A percentile compares a stretch with the other conserved stretches of the same genome.
Conservation (phyloP, 2,113 vertebrate species). For the Climacteris rufus region DNA sequence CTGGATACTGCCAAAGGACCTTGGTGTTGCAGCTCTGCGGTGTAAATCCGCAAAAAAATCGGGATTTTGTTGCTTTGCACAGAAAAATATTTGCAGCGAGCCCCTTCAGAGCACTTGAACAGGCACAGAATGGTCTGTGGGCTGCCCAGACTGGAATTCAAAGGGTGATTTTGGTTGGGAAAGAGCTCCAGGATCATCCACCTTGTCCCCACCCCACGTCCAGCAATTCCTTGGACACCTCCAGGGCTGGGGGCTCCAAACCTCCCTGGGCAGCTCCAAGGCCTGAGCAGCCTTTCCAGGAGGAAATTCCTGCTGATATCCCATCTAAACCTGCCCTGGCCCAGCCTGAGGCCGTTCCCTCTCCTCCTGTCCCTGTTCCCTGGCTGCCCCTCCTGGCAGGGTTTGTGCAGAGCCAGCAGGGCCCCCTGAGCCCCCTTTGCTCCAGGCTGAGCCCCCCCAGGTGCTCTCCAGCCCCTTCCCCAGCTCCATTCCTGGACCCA, state of each 20-base stretch:
- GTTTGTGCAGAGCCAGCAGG: not conserved
- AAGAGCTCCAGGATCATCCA: not conserved
- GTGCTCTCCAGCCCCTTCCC: not conserved
- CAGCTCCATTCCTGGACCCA: not conserved
- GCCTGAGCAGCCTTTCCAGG: not conserved
- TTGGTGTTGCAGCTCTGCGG: not conserved
- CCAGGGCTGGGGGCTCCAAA: not conserved
- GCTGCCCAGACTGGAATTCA: not conserved
- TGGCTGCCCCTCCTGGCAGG: not conserved
- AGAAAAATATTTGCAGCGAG: not conserved
- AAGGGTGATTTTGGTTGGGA: not conserved
- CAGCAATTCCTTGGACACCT: not conserved
- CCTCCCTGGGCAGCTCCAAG: not conserved
- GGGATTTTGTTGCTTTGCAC: not conserved
- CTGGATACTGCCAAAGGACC: not conserved
- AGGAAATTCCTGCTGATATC: not conserved
- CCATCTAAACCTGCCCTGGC: not conserved
- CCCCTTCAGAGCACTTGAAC: not conserved
- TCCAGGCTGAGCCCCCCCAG: no score
- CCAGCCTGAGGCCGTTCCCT: not conserved
- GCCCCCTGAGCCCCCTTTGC: not conserved
- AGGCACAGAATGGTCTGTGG: fast-evolving
- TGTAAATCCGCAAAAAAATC: not conserved
- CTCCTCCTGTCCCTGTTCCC: not conserved
- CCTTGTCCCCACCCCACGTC: not conserved